These are phyloP conservation scores for Zaprionus lachaisei DNA, from an alignment of 1,140 invertebrate genomes.

Conservation along the genomic window DNA sequence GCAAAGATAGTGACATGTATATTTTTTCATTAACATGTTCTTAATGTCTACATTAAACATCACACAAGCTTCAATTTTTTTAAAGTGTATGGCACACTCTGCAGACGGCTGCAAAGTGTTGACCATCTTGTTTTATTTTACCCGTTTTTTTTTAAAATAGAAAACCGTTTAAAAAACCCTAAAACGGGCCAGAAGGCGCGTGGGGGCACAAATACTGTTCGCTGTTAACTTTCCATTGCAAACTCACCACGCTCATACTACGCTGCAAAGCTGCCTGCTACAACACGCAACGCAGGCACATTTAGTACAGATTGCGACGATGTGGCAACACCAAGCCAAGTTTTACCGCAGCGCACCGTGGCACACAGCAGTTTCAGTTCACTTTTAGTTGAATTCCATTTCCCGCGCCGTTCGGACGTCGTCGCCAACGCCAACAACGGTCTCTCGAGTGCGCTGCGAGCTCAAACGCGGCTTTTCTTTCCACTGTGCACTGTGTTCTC, in stretches of 20 bases:
- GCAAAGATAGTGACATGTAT: no score
- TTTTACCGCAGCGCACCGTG: conserved; percentile 3
- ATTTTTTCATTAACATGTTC: no score
- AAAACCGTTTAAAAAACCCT: no score
- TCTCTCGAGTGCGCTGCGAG: conserved; percentile 12
- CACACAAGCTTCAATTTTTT: accelerated
- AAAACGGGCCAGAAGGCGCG: no score
- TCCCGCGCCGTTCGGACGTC: conserved; percentile 4
- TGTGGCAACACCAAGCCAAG: conserved; percentile 30
- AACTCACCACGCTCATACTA: background rate
- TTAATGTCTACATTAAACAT: no score
- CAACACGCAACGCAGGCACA: background rate
- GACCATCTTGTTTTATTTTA: no score
- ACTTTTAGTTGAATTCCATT: conserved; percentile 1
- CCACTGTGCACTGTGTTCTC: background rate
- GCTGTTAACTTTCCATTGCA: background rate
- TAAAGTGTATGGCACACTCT: no score
- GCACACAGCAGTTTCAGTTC: background rate
- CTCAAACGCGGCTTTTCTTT: conserved; percentile 1
- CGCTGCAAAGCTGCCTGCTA: background rate
- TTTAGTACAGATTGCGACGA: conserved; percentile 23
- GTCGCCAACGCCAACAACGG: conserved; percentile 29
- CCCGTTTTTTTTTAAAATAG: no score
- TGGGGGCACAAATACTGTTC: background rate
- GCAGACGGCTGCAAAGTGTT: no score